Base-by-base conservation (phyloP, 2,797 vertebrate genomes). In the Gobionotothen gibberifrons region DNA sequence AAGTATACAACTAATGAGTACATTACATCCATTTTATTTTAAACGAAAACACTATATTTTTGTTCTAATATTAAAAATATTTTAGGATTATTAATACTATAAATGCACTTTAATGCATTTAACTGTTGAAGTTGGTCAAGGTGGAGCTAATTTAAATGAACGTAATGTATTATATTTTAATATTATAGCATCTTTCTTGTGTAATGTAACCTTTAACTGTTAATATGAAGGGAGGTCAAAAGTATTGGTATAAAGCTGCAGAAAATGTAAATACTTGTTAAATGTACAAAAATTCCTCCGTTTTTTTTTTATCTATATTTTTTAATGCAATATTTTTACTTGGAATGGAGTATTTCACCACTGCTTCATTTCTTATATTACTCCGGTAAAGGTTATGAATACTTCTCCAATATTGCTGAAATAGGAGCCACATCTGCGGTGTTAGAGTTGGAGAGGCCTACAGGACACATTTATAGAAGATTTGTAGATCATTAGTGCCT, bases 371-470 rank as follows among this genome's bases (percentile, higher is more conserved):
- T n/a, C 2, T 55, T 11, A 1, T 56, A 57, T 36, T 7, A 52
- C 3, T 15, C 12, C 53, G 40, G 47, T 59, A 39, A 46, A 43
- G 13, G 32, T 32, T 59, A 42, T 39, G 8, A 53, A 73, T 47
- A 71, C 10, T 53, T 75, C 1, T 15, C 51, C n/a, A 59, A 32
- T 59, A 32, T 66, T 55, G 13, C 26, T 15, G n/a, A 67, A 69
- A 62, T 0, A 7, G 21, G 0, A 68, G 42, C 22, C 40, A 67
- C 12, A 42, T 63, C 48, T 60, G 19, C 11, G 58, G 53, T 70
- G 21, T 87, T 56, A 22, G 5, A 55, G 55, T 69, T 74, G 68
- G 69, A 75, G 52, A 72, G n/a, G 17, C 29, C 15, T 49, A 10
- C 8, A 1, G 13, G 43, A 40, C 9, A 56, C 29, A 69, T 65